phyloP scores from a whole-genome alignment of 2,888 invertebrate genomes.

The Rotaria sp. region DNA sequence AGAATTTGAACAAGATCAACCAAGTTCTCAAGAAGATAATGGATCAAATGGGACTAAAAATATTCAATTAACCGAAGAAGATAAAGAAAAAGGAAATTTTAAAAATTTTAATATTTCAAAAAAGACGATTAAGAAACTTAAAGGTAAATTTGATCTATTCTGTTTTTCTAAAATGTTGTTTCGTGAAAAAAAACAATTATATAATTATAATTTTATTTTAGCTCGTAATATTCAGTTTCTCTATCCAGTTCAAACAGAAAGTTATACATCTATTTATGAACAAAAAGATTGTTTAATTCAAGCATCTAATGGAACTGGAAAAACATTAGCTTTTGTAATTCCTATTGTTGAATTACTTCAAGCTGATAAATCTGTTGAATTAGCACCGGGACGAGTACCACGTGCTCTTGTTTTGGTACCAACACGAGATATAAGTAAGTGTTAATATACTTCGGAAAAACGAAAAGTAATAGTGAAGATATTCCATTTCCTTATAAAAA shows the following conservation, averaged over 20 bases:
- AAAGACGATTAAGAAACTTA: slow-evolving; percentile 33
- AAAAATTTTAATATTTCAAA: slow-evolving; percentile 33
- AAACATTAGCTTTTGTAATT: slow-evolving; percentile 89
- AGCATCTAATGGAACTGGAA: slow-evolving; percentile 85
- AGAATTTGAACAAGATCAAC: not conserved
- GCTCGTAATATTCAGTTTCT: slow-evolving; percentile 47
- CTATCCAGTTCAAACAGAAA: slow-evolving; percentile 51
- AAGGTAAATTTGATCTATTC: not conserved
- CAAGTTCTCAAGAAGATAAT: not conserved
- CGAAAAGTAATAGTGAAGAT: too few relatives aligned
- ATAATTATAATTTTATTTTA: slow-evolving; percentile 42
- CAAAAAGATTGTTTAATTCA: slow-evolving; percentile 51
- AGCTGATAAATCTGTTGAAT: slow-evolving; percentile 16
- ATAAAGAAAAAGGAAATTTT: slow-evolving; percentile 32
- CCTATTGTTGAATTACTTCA: slow-evolving; percentile 60
- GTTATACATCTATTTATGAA: slow-evolving; percentile 47
- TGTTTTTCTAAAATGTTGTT: too few relatives aligned
- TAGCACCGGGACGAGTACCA: slow-evolving; percentile 25
- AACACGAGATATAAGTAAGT: slow-evolving; percentile 67
- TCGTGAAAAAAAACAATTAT: too few relatives aligned
- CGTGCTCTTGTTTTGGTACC: slow-evolving; percentile 76
- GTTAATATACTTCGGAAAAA: not conserved
- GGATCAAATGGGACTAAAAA: not conserved
- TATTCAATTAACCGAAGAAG: not conserved
- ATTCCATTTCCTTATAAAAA: too few relatives aligned